Conservation (phyloP, 2,888 invertebrate genomes). For the Epinotia demarniana region DNA sequence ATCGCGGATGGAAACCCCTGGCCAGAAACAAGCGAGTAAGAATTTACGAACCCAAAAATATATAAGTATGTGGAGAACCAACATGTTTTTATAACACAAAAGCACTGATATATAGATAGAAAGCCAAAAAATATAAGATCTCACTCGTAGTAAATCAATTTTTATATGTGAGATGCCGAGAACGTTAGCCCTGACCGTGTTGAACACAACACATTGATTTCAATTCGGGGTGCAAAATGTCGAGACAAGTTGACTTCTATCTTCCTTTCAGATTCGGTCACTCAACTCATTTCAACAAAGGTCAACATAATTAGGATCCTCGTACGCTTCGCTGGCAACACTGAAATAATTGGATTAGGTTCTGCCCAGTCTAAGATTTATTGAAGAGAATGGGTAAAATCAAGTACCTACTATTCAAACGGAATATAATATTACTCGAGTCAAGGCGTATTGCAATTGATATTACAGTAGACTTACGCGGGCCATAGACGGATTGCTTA, state of each 20-base stretch:
- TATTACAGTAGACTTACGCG: too few species aligned
- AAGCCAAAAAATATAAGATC: too few species aligned
- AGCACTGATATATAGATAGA: too few species aligned
- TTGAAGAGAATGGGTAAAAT: conserved; percentile 1
- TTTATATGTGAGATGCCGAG: neutral
- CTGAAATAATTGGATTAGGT: conserved; percentile 3
- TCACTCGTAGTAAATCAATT: too few species aligned
- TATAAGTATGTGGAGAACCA: too few species aligned
- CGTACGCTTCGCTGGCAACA: neutral
- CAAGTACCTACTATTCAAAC: neutral
- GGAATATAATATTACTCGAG: conserved; percentile 5
- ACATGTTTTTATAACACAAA: too few species aligned
- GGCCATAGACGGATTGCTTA: too few species aligned
- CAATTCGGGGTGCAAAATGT: neutral
- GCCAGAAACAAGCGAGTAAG: too few species aligned
- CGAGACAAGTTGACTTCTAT: neutral
- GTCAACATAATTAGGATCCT: neutral
- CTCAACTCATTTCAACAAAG: neutral
- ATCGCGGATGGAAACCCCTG: too few species aligned
- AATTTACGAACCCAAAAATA: too few species aligned
- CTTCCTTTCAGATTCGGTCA: conserved; percentile 5
- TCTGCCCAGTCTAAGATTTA: neutral
- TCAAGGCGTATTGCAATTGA: neutral
- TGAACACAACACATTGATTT: neutral
- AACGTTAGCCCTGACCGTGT: too few species aligned